Evolutionary conservation across 2,797 vertebrate genomes (phyloP).

Genomic region (Eulemur coronatus): DNA sequence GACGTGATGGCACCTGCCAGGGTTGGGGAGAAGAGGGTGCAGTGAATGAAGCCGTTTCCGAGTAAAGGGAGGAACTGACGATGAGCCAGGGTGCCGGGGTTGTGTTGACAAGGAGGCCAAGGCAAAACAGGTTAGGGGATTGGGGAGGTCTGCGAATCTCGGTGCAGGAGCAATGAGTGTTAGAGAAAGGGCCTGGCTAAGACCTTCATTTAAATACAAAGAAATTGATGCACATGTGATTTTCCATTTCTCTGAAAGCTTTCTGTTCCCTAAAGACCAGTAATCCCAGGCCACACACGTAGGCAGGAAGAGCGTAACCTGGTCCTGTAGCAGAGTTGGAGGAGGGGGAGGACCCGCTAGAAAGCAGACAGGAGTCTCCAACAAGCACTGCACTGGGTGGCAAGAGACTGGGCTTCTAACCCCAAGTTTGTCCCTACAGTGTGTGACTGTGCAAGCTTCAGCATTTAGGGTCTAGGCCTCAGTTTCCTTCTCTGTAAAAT

Average conservation of each 20-base stretch:
- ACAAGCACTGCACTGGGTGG: not conserved
- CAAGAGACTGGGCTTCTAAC: not conserved
- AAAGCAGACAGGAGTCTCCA: not conserved
- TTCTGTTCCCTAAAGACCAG: not conserved
- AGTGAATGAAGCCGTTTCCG: not conserved
- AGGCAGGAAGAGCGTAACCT: not conserved
- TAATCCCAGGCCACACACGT: not conserved
- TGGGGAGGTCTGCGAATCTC: not conserved
- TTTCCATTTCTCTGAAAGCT: not conserved
- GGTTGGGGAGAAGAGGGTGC: not conserved
- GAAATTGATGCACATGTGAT: not conserved
- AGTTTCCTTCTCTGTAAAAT: not conserved
- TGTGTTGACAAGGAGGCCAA: not conserved
- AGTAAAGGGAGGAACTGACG: not conserved
- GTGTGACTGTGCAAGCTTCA: not conserved
- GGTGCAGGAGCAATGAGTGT: not conserved
- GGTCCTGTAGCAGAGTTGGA: not conserved
- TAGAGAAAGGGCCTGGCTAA: not conserved
- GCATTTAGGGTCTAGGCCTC: not conserved
- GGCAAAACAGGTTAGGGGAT: not conserved
- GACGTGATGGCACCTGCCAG: slow-evolving; percentile 90
- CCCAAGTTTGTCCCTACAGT: not conserved
- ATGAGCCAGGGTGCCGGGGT: not conserved
- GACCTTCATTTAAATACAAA: not conserved
- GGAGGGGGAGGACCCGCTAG: not conserved